Percentiles rank a stretch among this genome's conserved stretches.
Evolutionary conservation across 2,113 vertebrate genomes (phyloP).

Genomic region (Protobothrops flavoviridis): DNA sequence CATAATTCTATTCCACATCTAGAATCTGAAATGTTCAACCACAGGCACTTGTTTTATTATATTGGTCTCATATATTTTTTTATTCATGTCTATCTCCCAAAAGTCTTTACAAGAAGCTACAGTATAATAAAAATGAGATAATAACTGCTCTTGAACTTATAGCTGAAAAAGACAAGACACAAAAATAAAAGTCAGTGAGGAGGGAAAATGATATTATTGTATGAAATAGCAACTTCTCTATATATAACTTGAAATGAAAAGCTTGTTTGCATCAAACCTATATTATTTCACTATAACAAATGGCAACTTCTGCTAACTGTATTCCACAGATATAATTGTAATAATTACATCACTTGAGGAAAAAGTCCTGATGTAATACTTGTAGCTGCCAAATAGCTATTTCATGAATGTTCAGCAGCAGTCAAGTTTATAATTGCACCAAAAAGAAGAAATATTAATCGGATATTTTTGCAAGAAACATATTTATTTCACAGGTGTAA

Average conservation of each 20-base stretch:
- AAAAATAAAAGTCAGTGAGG: background rate
- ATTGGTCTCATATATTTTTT: background rate
- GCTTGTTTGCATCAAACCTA: background rate
- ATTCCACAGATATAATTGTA: background rate
- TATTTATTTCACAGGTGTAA: background rate
- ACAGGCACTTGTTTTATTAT: background rate
- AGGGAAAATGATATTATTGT: background rate
- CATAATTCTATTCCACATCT: background rate
- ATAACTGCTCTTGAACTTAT: background rate
- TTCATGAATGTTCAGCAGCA: background rate
- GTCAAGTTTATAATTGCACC: background rate
- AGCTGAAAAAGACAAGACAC: background rate
- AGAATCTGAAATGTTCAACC: background rate
- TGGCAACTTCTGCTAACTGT: background rate
- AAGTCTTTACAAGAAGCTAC: background rate
- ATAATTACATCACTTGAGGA: background rate
- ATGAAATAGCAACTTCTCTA: background rate
- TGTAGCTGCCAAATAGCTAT: slow-evolving; percentile 2
- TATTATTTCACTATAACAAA: background rate
- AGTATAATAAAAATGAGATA: background rate
- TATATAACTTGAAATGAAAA: background rate
- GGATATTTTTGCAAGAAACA: background rate
- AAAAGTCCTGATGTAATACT: background rate
- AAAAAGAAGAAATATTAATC: background rate
- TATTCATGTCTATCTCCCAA: background rate